A percentile compares a stretch with the other conserved stretches of the same genome.
Evolutionary conservation across 2,797 vertebrate species (phyloP).

Genomic region (Pipistrellus pygmaeus): DNA sequence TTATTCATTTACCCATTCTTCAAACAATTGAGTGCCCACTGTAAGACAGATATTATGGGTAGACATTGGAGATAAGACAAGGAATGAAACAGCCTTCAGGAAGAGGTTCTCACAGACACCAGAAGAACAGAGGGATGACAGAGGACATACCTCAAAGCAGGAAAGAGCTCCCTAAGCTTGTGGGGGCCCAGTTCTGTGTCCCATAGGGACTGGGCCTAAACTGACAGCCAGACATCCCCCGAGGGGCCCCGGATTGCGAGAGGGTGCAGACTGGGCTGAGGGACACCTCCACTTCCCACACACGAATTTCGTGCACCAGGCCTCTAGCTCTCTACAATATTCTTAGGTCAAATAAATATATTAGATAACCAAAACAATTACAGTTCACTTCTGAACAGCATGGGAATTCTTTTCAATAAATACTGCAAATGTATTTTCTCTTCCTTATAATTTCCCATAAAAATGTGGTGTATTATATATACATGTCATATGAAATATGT

Average conservation of each 20-base stretch:
- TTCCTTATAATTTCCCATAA: background rate
- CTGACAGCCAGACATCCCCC: no score
- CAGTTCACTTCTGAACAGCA: background rate
- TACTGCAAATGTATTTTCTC: background rate
- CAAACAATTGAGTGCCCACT: background rate
- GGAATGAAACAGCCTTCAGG: background rate
- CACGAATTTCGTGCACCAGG: no score
- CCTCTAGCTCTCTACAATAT: background rate
- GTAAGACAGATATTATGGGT: background rate
- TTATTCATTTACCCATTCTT: background rate
- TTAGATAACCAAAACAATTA: background rate
- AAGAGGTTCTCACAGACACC: background rate
- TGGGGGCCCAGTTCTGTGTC: background rate
- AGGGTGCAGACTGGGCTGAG: no score
- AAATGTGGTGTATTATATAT: background rate
- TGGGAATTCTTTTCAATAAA: background rate
- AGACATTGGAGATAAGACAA: background rate
- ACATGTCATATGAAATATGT: background rate
- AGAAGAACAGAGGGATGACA: background rate
- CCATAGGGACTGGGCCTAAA: no score
- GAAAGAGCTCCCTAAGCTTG: background rate
- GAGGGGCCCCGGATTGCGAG: no score
- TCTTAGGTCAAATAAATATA: background rate
- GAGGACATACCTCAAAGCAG: background rate
- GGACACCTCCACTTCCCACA: fast-evolving